A percentile compares a stretch with the other conserved stretches of the same genome.
phyloP scores from a whole-genome alignment of 1,140 invertebrate genomes.

The Coptotermes formosanus region DNA sequence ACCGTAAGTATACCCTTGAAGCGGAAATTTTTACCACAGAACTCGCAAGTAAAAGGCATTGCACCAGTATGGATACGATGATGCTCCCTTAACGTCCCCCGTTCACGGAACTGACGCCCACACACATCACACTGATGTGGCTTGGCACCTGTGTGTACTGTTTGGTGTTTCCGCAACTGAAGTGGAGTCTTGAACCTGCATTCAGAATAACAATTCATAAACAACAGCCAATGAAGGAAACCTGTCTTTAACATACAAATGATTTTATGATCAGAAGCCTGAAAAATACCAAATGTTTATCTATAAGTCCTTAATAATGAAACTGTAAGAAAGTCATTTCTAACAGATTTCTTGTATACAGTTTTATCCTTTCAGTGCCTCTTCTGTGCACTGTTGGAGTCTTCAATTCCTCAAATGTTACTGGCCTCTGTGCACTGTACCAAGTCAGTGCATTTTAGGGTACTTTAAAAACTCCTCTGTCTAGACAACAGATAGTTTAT shows the following conservation, averaged over 20 bases:
- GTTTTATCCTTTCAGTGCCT: too few relatives aligned
- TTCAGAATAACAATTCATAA: not conserved
- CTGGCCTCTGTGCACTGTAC: too few relatives aligned
- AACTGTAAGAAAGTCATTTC: too few relatives aligned
- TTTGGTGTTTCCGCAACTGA: slow-evolving; percentile 57
- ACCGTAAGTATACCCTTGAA: slow-evolving; percentile 67
- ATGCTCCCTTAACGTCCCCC: slow-evolving; percentile 60
- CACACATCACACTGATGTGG: slow-evolving; percentile 74
- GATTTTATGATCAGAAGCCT: not conserved
- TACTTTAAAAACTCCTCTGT: too few relatives aligned
- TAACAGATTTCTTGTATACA: too few relatives aligned
- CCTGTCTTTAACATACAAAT: not conserved
- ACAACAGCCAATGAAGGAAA: not conserved
- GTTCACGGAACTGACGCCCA: slow-evolving; percentile 66
- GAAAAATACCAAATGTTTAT: not conserved
- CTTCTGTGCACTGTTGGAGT: too few relatives aligned
- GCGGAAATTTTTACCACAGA: slow-evolving; percentile 67
- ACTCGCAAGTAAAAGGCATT: slow-evolving; percentile 74
- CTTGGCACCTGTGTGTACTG: slow-evolving; percentile 67
- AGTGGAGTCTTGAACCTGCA: slow-evolving; percentile 54
- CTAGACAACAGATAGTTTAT: too few relatives aligned
- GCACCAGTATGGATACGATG: slow-evolving; percentile 78
- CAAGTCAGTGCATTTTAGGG: too few relatives aligned
- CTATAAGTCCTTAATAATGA: not conserved
- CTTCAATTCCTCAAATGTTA: too few relatives aligned